Conservation (phyloP, 53 echinoderm and acorn worm species). For the Paracentrotus lividus region DNA sequence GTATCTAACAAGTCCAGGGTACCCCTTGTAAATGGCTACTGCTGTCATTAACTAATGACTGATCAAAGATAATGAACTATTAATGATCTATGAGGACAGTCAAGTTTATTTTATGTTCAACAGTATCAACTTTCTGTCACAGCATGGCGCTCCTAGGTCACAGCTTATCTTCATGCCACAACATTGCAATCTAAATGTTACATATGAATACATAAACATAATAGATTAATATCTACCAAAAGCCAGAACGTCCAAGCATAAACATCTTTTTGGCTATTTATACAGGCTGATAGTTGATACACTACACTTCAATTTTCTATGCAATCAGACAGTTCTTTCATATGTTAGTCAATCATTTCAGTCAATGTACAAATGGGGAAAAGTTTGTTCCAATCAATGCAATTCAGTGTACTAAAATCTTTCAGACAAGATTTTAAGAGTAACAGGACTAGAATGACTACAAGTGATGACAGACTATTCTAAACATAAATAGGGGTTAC, state of each 20-base stretch:
- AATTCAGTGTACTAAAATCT: not conserved
- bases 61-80: not conserved
- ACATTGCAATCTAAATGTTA: not conserved
- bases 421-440: not conserved
- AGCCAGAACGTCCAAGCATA: not conserved
- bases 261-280: not conserved
- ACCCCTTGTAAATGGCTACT: not conserved
- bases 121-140: not conserved
- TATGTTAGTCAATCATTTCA: not conserved
- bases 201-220: not conserved
- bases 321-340: not conserved
- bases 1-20: not conserved
- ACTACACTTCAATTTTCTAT: not conserved
- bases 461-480: not conserved
- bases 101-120: not conserved
- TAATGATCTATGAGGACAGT: conserved; percentile 20
- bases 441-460: not conserved
- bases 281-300: not conserved
- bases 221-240: not conserved
- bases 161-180: not conserved
- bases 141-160: conserved; percentile 20
- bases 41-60: conserved; percentile 42
- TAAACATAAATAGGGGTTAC: not conserved
- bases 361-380: not conserved
- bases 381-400: not conserved